Percentiles rank a stretch among this genome's conserved stretches.
phyloP scores from a whole-genome alignment of 1,140 invertebrate species.

The Polyergus mexicanus region DNA sequence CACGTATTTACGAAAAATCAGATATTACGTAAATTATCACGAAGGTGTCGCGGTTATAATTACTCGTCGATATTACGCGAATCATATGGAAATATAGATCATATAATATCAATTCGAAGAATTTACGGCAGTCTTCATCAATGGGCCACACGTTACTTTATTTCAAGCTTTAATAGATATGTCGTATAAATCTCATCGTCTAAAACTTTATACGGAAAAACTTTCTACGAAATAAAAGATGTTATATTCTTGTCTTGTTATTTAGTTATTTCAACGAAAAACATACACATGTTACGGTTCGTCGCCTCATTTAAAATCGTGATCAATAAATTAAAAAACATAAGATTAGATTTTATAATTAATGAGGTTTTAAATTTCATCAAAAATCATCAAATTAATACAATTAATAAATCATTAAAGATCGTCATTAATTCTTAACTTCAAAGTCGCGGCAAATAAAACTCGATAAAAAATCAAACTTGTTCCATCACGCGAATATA shows the following conservation, averaged over 20 bases:
- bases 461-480: conserved; percentile 40
- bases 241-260: background rate
- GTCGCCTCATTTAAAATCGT: background rate
- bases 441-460: background rate
- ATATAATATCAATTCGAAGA: too few species aligned
- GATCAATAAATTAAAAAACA: background rate
- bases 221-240: background rate
- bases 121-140: background rate
- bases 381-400: too few species aligned
- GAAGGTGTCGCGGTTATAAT: background rate
- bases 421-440: background rate
- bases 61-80: conserved; percentile 57
- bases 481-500: conserved; percentile 17
- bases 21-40: conserved; percentile 61
- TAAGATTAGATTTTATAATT: background rate
- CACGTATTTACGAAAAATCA: conserved; percentile 59
- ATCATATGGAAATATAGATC: conserved; percentile 50
- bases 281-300: background rate
- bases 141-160: background rate
- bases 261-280: too few species aligned
- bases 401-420: background rate
- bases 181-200: background rate
- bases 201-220: background rate
- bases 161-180: background rate
- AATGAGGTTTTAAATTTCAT: background rate